Evolutionary conservation across 1,140 invertebrate genomes (phyloP).

Genomic region (Drosophila parvula): DNA sequence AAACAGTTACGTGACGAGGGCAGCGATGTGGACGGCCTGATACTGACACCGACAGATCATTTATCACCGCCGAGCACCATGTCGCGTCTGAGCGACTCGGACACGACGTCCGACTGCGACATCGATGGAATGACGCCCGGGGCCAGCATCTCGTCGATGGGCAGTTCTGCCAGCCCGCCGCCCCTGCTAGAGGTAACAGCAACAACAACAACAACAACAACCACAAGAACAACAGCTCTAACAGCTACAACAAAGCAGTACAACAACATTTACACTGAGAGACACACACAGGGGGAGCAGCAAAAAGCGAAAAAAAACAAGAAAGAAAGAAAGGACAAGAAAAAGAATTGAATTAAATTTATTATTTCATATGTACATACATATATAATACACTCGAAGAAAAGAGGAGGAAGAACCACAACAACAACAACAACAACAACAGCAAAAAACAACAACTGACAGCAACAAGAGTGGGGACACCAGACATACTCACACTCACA

Average conservation of each 20-base stretch:
- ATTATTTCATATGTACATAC: conserved; percentile 57
- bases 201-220: conserved; percentile 41
- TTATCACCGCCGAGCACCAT: conserved; percentile 95
- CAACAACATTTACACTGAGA: conserved; percentile 30
- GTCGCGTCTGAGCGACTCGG: conserved; percentile 95
- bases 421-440: conserved; percentile 23
- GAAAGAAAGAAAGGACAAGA: conserved; percentile 2
- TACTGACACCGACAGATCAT: conserved; percentile 91
- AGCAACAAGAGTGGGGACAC: conserved; percentile 28
- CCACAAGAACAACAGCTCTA: conserved; percentile 32
- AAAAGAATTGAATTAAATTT: conserved; percentile 46
- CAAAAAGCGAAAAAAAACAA: background rate
- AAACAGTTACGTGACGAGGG: conserved; percentile 81
- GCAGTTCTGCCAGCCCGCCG: conserved; percentile 92
- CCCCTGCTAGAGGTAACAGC: conserved; percentile 86
- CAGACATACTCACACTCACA: conserved; percentile 18
- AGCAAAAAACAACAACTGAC: conserved; percentile 33
- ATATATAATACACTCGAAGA: conserved; percentile 45
- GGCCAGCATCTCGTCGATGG: conserved; percentile 93
- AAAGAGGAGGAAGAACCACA: conserved; percentile 8
- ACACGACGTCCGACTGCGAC: conserved; percentile 95
- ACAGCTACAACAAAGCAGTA: conserved; percentile 34
- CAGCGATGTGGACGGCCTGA: conserved; percentile 85
- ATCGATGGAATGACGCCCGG: conserved; percentile 89
- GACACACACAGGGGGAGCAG: conserved; percentile 16